phyloP scores from a whole-genome alignment of 1,140 invertebrate genomes.

The Drosophila gunungcola region DNA sequence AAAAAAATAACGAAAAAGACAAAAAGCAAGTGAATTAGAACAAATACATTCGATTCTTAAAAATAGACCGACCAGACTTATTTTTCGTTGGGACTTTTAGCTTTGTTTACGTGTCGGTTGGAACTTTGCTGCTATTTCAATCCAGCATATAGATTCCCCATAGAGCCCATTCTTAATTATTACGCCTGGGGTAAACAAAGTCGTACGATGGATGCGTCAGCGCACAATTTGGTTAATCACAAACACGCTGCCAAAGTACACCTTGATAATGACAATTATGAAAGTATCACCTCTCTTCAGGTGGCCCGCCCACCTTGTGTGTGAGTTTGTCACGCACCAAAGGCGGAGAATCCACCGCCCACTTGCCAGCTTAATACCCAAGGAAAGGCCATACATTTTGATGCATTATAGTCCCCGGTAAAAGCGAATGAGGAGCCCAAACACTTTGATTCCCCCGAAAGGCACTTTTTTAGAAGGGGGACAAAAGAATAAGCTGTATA shows the following conservation, averaged over 20 bases:
- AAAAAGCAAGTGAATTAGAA: conserved; percentile 28
- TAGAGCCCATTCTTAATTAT: conserved; percentile 1
- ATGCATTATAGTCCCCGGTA: conserved; percentile 17
- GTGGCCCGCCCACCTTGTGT: neutral
- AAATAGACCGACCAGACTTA: conserved; percentile 43
- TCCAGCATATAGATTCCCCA: neutral
- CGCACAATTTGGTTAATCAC: conserved; percentile 43
- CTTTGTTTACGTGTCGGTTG: conserved; percentile 55
- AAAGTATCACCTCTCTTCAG: conserved; percentile 37
- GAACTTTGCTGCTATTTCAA: conserved; percentile 29
- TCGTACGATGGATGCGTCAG: conserved; percentile 54
- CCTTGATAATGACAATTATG: conserved; percentile 57
- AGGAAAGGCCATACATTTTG: conserved; percentile 15
- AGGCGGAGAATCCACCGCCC: conserved; percentile 21
- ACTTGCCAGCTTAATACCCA: conserved; percentile 6
- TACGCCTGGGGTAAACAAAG: conserved; percentile 32
- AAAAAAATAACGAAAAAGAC: conserved; percentile 3
- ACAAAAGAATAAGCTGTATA: neutral
- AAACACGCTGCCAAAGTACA: conserved; percentile 13
- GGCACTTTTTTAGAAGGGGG: neutral
- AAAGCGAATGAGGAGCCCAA: conserved; percentile 15
- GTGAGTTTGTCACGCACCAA: conserved; percentile 48
- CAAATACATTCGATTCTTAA: conserved; percentile 47
- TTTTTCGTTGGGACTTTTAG: conserved; percentile 1
- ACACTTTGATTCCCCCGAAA: conserved; percentile 8